These are phyloP conservation scores for Scytalopus superciliaris DNA, from an alignment of 2,113 vertebrate species.

Conservation along the genomic window DNA sequence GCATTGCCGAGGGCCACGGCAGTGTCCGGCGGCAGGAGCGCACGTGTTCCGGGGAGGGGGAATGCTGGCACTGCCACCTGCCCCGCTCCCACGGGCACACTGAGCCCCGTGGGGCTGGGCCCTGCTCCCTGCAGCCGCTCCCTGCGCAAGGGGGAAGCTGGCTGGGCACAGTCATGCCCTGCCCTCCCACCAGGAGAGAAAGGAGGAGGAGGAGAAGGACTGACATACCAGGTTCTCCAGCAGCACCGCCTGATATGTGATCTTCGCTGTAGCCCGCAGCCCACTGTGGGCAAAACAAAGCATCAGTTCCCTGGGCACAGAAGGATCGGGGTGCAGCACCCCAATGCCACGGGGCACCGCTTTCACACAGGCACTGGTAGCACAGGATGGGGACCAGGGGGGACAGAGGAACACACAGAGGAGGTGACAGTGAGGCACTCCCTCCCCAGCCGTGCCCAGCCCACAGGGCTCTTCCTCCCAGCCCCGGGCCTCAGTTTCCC, in stretches of 20 bases:
- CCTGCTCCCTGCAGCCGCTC: background rate
- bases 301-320: fast-evolving
- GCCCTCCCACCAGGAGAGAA: background rate
- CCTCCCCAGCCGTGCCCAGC: background rate
- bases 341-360: background rate
- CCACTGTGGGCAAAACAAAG: constrained; percentile 71
- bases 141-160: fast-evolving
- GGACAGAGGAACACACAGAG: too few species aligned
- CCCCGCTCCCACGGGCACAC: background rate
- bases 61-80: background rate
- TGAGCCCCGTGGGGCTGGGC: background rate
- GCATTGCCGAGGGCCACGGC: background rate
- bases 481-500: background rate
- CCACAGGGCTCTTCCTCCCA: background rate
- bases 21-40: fast-evolving
- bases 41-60: background rate
- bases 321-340: fast-evolving
- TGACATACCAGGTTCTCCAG: constrained; percentile 84
- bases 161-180: background rate
- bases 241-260: constrained; percentile 87
- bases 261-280: constrained; percentile 85
- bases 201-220: background rate
- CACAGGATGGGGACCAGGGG: background rate
- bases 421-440: background rate
- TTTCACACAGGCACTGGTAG: fast-evolving